Percentiles rank a stretch among this genome's conserved stretches.
Conservation (phyloP, 2,113 vertebrate genomes). For the Daboia siamensis region DNA sequence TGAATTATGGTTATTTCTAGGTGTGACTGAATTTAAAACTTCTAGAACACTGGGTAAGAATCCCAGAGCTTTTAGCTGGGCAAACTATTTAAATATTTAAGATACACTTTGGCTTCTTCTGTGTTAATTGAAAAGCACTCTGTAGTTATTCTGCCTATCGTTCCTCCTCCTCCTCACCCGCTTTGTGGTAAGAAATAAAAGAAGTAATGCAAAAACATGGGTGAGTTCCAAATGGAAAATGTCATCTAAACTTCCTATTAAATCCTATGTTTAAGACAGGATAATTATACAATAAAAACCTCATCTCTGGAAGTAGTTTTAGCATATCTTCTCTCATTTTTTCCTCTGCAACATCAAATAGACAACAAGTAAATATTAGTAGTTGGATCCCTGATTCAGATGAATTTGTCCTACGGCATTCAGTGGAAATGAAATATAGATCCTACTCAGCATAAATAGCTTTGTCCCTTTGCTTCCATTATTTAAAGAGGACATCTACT, state of each 20-base stretch:
- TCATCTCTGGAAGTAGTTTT: neutral
- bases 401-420: neutral
- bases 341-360: neutral
- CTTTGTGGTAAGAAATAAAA: neutral
- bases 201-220: neutral
- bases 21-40: neutral
- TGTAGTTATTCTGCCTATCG: neutral
- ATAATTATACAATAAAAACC: neutral
- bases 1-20: neutral
- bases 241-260: neutral
- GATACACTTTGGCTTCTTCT: neutral
- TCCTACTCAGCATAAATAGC: fast-evolving
- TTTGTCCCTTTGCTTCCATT: neutral
- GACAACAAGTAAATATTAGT: neutral
- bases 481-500: neutral
- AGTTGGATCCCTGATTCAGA: neutral
- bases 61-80: fast-evolving
- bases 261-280: neutral
- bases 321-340: fast-evolving
- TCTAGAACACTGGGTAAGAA: neutral
- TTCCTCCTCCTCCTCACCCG: neutral
- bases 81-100: neutral
- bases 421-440: neutral
- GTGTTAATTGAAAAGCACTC: fast-evolving
- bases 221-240: neutral